A percentile compares a stretch with the other conserved stretches of the same genome.
Evolutionary conservation across 2,888 invertebrate species (phyloP).

Genomic region (Calephelis perditalis): DNA sequence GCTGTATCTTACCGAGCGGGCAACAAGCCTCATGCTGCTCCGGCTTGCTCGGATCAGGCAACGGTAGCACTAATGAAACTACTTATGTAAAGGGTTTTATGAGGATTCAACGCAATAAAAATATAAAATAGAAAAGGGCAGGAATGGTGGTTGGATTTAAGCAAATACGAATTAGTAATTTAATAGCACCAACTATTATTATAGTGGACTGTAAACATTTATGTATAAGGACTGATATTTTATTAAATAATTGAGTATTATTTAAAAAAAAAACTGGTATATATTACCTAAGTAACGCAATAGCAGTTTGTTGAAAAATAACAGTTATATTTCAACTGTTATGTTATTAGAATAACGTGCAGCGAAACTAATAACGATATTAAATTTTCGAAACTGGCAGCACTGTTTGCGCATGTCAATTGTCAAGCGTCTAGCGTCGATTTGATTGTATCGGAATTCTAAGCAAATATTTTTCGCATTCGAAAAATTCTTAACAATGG

Average conservation of each 20-base stretch:
- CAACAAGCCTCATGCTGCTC: constrained; percentile 95
- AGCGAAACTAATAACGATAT: constrained; percentile 5
- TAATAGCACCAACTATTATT: constrained; percentile 63
- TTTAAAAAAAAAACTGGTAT: no score
- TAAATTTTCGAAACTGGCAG: neutral
- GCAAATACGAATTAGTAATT: constrained; percentile 77
- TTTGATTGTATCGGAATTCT: neutral
- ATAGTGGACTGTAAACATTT: constrained; percentile 34
- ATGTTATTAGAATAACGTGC: neutral
- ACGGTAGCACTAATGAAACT: constrained; percentile 87
- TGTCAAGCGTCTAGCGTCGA: constrained; percentile 6
- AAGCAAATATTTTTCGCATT: no score
- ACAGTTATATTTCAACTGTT: neutral
- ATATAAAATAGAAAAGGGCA: constrained; percentile 47
- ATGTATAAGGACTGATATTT: neutral
- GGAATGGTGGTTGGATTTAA: constrained; percentile 62
- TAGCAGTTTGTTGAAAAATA: neutral
- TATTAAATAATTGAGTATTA: neutral
- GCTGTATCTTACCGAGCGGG: constrained; percentile 85
- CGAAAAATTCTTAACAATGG: constrained; percentile 44
- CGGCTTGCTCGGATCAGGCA: constrained; percentile 91
- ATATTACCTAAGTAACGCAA: neutral
- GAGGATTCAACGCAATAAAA: constrained; percentile 64
- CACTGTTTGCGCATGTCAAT: constrained; percentile 11
- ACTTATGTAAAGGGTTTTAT: constrained; percentile 60